These are phyloP conservation scores for Panthera uncia DNA, from an alignment of 2,113 vertebrate species.

Conservation along the genomic window DNA sequence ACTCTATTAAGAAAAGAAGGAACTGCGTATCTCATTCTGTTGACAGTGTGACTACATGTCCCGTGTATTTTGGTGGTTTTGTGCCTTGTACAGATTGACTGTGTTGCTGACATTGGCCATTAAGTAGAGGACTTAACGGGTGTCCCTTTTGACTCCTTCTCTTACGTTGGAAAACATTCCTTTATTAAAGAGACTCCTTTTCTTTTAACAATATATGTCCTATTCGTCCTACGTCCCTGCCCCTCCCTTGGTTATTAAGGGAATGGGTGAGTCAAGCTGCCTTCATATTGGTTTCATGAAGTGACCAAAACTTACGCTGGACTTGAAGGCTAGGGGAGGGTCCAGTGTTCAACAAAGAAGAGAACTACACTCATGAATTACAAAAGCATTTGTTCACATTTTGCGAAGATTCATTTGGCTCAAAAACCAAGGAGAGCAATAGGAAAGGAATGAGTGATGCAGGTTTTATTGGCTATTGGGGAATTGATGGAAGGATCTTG, in stretches of 20 bases:
- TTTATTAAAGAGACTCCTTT: not conserved
- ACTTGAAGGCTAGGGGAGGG: not conserved
- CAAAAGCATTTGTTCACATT: not conserved
- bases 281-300: not conserved
- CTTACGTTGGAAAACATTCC: not conserved
- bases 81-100: not conserved
- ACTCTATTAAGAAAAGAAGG: slow-evolving; percentile 42
- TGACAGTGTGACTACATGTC: not conserved
- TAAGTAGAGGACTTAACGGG: not conserved
- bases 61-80: not conserved
- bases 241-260: not conserved
- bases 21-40: not conserved
- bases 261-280: not conserved
- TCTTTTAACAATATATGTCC: not conserved
- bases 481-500: not conserved
- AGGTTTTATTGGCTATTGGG: slow-evolving; percentile 4
- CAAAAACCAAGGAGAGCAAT: not conserved
- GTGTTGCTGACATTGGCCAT: slow-evolving; percentile 1
- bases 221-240: not conserved
- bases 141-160: not conserved
- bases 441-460: not conserved
- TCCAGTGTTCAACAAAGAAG: not conserved
- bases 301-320: not conserved
- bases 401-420: not conserved
- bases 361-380: not conserved